Conservation (phyloP, 2,113 vertebrate species). For the Myxocyprinus asiaticus region DNA sequence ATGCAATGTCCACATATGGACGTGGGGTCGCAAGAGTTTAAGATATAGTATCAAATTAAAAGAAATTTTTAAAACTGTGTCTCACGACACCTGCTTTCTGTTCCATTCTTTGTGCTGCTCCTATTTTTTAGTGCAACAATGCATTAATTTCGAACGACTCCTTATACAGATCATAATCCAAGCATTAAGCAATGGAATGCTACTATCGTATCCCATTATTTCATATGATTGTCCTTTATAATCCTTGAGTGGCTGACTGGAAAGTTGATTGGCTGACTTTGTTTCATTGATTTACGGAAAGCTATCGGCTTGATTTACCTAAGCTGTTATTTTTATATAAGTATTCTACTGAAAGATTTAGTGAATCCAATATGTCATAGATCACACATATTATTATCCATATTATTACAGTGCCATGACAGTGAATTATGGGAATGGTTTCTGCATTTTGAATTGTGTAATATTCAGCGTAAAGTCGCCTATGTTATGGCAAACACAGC, state of each 20-base stretch:
- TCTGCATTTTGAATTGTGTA: slow-evolving; percentile 19
- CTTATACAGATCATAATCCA: too few species aligned
- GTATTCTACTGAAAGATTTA: slow-evolving; percentile 8
- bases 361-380: neutral
- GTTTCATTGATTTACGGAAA: slow-evolving; percentile 30
- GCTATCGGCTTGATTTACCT: slow-evolving; percentile 18
- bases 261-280: slow-evolving; percentile 36
- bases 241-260: neutral
- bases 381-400: neutral
- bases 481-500: neutral
- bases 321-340: neutral
- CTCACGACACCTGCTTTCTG: too few species aligned
- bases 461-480: slow-evolving; percentile 10
- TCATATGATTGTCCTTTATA: neutral
- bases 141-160: too few species aligned
- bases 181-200: too few species aligned
- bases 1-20: too few species aligned
- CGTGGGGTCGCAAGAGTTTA: too few species aligned
- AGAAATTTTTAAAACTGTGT: too few species aligned
- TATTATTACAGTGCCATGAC: neutral
- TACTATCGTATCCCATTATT: too few species aligned
- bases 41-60: too few species aligned
- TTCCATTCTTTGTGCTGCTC: too few species aligned
- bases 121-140: too few species aligned
- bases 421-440: slow-evolving; percentile 30